Evolutionary conservation across 2,888 invertebrate species (phyloP).

Genomic region (Acleris cristana): DNA sequence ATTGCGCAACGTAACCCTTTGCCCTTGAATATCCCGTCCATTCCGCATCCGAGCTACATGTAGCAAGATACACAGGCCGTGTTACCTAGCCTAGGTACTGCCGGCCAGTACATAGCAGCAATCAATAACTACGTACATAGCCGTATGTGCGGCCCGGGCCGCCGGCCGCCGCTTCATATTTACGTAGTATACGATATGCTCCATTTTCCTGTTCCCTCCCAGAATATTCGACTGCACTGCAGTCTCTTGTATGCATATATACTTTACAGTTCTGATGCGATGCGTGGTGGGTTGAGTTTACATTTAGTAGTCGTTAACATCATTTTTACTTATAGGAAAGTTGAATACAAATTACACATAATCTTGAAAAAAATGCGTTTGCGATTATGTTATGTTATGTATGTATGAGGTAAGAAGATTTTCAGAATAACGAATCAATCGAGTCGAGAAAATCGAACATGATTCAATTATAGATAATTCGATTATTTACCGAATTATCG

Average conservation of each 20-base stretch:
- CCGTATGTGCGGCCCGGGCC: conserved; percentile 40
- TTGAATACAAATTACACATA: too few relatives aligned
- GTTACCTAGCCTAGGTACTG: conserved; percentile 50
- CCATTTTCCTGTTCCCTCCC: conserved; percentile 25
- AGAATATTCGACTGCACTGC: conserved; percentile 25
- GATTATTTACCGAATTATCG: too few relatives aligned
- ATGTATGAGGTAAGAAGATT: too few relatives aligned
- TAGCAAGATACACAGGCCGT: conserved; percentile 54
- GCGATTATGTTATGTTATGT: too few relatives aligned
- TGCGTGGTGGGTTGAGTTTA: not conserved
- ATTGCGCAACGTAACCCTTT: not conserved
- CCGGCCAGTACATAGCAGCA: conserved; percentile 47
- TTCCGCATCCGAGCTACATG: conserved; percentile 13
- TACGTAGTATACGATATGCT: conserved; percentile 23
- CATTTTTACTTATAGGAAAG: too few relatives aligned
- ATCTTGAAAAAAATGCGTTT: too few relatives aligned
- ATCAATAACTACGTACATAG: conserved; percentile 62
- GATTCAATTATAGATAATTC: too few relatives aligned
- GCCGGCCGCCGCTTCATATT: conserved; percentile 20
- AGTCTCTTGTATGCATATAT: conserved; percentile 2
- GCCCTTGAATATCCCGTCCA: conserved; percentile 2
- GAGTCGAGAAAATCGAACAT: too few relatives aligned
- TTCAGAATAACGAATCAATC: too few relatives aligned
- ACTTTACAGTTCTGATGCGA: not conserved
- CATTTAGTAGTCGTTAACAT: not conserved